phyloP scores from a whole-genome alignment of 2,888 invertebrate species.

The Eueremaeus valkanovi region DNA sequence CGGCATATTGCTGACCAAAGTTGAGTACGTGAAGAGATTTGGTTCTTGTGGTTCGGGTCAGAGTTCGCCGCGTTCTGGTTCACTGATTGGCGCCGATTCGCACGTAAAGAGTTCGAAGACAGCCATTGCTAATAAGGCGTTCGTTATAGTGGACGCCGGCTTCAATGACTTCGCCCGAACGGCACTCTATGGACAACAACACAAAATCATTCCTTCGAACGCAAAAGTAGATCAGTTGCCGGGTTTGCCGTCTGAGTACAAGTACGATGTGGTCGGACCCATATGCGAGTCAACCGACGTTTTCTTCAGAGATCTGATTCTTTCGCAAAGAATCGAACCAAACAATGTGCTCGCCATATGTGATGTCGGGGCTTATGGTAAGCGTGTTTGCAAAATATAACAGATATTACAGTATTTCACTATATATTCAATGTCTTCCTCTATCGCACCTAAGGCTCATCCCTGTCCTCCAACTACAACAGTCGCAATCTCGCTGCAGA shows the following conservation, averaged over 20 bases:
- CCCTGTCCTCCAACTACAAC: conserved; percentile 54
- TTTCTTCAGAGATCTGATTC: conserved; percentile 51
- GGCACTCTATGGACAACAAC: conserved; percentile 53
- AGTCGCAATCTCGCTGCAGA: conserved; percentile 52
- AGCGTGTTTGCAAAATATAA: neutral
- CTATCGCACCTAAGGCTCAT: conserved; percentile 4
- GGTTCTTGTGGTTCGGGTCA: conserved; percentile 23
- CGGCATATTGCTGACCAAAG: conserved; percentile 50
- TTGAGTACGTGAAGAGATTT: conserved; percentile 51
- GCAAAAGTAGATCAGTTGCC: conserved; percentile 40
- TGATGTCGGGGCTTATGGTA: conserved; percentile 52
- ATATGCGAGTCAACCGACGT: conserved; percentile 55
- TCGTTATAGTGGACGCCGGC: conserved; percentile 52
- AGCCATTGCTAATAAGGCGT: conserved; percentile 48
- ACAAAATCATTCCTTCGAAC: conserved; percentile 52
- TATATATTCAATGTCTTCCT: neutral
- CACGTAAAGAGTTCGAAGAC: neutral
- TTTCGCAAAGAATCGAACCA: conserved; percentile 48
- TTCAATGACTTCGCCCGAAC: conserved; percentile 55
- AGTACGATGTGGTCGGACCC: conserved; percentile 53
- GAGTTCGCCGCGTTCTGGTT: conserved; percentile 36
- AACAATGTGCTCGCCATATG: conserved; percentile 50
- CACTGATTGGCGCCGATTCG: neutral
- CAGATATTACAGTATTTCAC: neutral
- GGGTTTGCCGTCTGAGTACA: conserved; percentile 30